phyloP scores from a whole-genome alignment of 2,113 vertebrate species.

The Bungarus multicinctus region DNA sequence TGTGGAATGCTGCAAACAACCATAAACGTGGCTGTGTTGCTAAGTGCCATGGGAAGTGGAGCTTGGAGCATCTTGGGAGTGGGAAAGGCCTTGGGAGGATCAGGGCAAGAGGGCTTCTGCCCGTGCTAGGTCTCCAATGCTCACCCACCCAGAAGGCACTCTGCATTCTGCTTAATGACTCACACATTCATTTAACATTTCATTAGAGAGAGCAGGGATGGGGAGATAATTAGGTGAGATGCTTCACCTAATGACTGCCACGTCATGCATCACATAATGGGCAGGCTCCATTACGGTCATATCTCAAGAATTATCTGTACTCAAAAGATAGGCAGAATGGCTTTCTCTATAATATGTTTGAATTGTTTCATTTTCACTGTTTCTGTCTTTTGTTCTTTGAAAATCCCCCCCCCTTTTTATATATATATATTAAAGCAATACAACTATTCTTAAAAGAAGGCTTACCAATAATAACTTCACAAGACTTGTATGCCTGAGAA shows the following conservation, averaged over 20 bases:
- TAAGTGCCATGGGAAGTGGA: not conserved
- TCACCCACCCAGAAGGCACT: not conserved
- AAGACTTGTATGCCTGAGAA: constrained; percentile 82
- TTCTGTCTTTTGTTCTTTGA: not conserved
- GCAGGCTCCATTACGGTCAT: not conserved
- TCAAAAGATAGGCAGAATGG: not conserved
- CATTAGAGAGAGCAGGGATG: not conserved
- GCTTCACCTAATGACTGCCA: not conserved
- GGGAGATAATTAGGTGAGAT: not conserved
- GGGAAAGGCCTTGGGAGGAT: not conserved
- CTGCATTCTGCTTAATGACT: not conserved
- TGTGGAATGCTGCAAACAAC: not conserved
- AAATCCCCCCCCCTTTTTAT: not conserved
- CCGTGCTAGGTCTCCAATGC: not conserved
- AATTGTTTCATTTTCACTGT: not conserved
- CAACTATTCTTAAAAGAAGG: not conserved
- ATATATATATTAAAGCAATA: not conserved
- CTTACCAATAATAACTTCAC: constrained; percentile 93
- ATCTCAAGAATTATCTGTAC: not conserved
- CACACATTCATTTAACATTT: not conserved
- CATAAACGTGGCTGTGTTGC: not conserved
- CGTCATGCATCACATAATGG: not conserved
- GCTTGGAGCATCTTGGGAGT: not conserved
- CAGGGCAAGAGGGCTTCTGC: not conserved
- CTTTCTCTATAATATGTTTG: not conserved